Percentiles rank a stretch among this genome's conserved stretches.
phyloP scores from a whole-genome alignment of 2,113 vertebrate genomes.

The Notarius quadriscutis region DNA sequence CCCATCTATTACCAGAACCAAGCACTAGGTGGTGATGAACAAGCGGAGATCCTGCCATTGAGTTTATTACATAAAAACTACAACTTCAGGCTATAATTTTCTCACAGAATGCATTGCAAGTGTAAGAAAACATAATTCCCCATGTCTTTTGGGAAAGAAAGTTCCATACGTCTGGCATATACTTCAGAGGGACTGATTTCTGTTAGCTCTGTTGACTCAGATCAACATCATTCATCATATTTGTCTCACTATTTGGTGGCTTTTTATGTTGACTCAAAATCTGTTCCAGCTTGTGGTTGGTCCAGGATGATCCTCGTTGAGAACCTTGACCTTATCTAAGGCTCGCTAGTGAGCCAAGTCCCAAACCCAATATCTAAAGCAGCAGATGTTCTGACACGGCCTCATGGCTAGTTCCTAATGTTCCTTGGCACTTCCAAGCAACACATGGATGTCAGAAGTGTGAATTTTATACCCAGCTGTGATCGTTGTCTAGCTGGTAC shows the following conservation, averaged over 20 bases:
- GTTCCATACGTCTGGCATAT: neutral
- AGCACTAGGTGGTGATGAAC: neutral
- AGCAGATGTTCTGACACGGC: constrained; percentile 32
- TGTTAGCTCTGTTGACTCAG: neutral
- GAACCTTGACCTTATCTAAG: constrained; percentile 33
- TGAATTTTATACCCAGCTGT: neutral
- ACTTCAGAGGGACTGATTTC: neutral
- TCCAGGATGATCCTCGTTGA: constrained; percentile 19
- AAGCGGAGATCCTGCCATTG: neutral
- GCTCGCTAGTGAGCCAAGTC: neutral
- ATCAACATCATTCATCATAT: neutral
- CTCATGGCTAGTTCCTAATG: constrained; percentile 27
- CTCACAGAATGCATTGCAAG: neutral
- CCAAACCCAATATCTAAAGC: constrained; percentile 25
- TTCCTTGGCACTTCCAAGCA: neutral
- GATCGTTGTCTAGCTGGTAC: constrained; percentile 6
- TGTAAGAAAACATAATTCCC: neutral
- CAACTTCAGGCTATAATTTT: neutral
- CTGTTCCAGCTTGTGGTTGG: neutral
- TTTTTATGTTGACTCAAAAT: constrained; percentile 30
- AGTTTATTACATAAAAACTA: neutral
- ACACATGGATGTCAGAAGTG: neutral
- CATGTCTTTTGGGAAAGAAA: neutral
- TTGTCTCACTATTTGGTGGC: neutral
- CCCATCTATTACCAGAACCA: neutral